Base-by-base conservation (phyloP, 2,888 invertebrate species). In the Polyploca ridens region DNA sequence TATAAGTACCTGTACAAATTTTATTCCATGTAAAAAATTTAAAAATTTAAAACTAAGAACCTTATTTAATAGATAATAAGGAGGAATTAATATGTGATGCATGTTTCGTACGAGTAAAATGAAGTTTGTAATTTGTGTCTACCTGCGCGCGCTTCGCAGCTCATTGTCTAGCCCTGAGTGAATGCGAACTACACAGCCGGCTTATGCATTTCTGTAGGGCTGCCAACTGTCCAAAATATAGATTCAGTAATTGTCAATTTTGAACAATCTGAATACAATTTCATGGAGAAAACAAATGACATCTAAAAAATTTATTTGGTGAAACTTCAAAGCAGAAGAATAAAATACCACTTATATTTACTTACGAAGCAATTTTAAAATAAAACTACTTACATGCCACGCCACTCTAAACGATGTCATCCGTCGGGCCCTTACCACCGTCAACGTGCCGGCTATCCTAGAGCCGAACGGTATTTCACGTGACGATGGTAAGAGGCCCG, bases 141-240 rank as follows among this genome's bases (percentile, higher is more conserved):
- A 93, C 93, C 93, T 94, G 93, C 92, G 89, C 87, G 85, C 79
- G 85, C 87, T 87, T 89, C 83, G 85, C 82, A 84, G 85, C 85
- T 86, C 82, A 92, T 94, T 94, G 92, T 94, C 91, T 93, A 93
- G 88, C 80, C 82, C 76, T 74, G 73, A 74, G 76, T 89, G 85
- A 89, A 88, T 86, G 85, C 86, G 82, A 88, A 88, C 89, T 90
- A 88, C 88, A 88, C 91, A 92, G 90, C 93, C 90, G 92, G 90
- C 91, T 75, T 76, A 83, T 83, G 81, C 84, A 82, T 77, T 77
- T 75, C 75, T 68, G 67, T 83, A 93, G 93, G 93, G 93, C 81
- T 93, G 92, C 69, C 88, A 75, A 77, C 77, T 69, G 70, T 62
- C 65, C 67, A 70, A 33, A 1, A 41, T 44, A 19, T 1, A 38